These are phyloP conservation scores for Glyptemys insculpta DNA, from an alignment of 2,797 vertebrate species.

Conservation along the genomic window DNA sequence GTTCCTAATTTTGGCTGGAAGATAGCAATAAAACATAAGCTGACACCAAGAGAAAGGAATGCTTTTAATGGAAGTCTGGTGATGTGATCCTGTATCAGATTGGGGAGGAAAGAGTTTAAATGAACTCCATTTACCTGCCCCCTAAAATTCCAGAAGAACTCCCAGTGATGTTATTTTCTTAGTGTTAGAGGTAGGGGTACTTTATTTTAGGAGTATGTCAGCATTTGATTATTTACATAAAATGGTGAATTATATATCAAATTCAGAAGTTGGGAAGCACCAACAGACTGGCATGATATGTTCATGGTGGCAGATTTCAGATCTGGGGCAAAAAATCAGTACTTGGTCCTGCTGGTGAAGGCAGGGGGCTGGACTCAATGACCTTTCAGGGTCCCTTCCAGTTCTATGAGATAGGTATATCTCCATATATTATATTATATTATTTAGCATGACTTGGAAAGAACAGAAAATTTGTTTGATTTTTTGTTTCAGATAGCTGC, in stretches of 20 bases:
- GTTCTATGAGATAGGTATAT: no score
- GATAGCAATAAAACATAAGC: background rate
- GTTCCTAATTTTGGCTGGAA: background rate
- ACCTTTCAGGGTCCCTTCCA: no score
- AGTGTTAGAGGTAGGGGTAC: background rate
- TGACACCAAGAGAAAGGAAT: background rate
- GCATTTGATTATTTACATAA: background rate
- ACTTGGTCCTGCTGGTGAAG: no score
- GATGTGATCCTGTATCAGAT: background rate
- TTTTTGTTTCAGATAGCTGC: background rate
- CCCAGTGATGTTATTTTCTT: background rate
- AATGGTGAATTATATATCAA: background rate
- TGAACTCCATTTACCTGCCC: background rate
- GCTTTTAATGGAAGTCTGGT: background rate
- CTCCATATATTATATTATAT: no score
- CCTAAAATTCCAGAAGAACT: background rate
- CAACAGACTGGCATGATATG: background rate
- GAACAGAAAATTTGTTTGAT: background rate
- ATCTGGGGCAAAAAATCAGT: background rate
- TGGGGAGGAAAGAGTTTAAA: background rate
- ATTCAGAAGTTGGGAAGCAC: background rate
- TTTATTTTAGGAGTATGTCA: background rate
- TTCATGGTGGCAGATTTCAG: background rate
- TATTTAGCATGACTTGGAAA: background rate
- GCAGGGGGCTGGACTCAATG: no score